Base-by-base conservation (phyloP, 2,113 vertebrate species). In the Elanus axillaris region DNA sequence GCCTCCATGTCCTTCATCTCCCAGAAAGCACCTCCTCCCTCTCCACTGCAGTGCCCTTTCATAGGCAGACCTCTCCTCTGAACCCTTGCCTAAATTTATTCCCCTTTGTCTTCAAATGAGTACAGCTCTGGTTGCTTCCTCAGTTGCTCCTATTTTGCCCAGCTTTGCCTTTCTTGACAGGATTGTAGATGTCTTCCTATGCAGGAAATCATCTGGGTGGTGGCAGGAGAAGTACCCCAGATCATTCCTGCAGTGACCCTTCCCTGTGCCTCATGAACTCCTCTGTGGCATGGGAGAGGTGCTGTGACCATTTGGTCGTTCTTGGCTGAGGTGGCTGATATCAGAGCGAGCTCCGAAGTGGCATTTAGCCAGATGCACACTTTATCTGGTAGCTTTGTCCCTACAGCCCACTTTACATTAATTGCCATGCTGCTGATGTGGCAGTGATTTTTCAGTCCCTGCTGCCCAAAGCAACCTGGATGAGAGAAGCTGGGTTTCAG, bases 341-440 rank as follows among this genome's bases (percentile, higher is more conserved):
- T 7, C 0, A 2, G 66, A 86, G 72, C 68, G 88, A 94, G 32
- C 43, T 75, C 58, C 0, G 0, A 38, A 48, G 52, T 32, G 58
- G 40, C 91, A 27, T 89, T 75, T 75, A 63, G 48, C 86, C 73
- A 94, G 86, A 43, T 9, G 3, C 62, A 79, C 29, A 8, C 60
- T 93, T 86, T 56, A 50, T 53, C 60, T 53, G 62, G 66, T 71
- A 52, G 43, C 69, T 94, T 84, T 80, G 72, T 94, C 80, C 53
- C 64, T 38, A 3, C 73, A 72, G 92, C 62, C 48, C 77, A 72
- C 40, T 96, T 64, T 60, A n/a, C 83, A 25, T 23, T 92, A 84
- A 89, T 56, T 84, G 45, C 56, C 40, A 13, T 31, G 73, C 88
- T 96, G 95, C 56, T 81, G 86, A n/a, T 72, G 71, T 26, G 69